phyloP scores from a whole-genome alignment of 2,797 vertebrate species.

The Neoniphon sammara region DNA sequence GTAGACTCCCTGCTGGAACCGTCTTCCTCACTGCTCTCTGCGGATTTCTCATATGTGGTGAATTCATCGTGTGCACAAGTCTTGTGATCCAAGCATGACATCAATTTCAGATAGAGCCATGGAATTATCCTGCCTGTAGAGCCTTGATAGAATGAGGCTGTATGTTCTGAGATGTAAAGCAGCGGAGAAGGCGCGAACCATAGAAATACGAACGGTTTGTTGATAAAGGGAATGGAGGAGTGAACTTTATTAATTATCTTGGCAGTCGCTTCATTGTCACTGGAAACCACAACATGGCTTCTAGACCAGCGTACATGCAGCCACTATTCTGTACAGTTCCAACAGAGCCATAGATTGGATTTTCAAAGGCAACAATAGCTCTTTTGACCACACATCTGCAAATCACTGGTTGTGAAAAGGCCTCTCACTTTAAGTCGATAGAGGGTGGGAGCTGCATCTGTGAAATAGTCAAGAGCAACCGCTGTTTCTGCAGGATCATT shows the following conservation, averaged over 20 bases:
- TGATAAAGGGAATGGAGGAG: not conserved
- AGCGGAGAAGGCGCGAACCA: not conserved
- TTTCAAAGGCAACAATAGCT: not conserved
- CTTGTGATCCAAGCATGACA: no score
- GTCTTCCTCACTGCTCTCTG: no score
- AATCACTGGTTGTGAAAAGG: not conserved
- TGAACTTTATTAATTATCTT: conserved; percentile 4
- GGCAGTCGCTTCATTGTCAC: conserved; percentile 5
- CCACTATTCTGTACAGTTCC: conserved; percentile 3
- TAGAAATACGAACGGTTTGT: no score
- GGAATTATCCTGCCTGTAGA: no score
- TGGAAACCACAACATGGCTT: conserved; percentile 3
- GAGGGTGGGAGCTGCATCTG: not conserved
- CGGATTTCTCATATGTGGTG: no score
- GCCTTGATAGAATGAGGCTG: no score
- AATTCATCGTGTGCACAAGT: no score
- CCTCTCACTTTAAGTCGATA: not conserved
- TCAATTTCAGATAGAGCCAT: no score
- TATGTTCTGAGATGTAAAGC: no score
- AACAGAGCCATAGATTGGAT: not conserved
- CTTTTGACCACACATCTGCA: not conserved
- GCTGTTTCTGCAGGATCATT: not conserved
- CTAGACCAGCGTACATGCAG: not conserved
- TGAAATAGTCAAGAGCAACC: not conserved
- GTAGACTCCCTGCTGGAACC: no score